A percentile compares a stretch with the other conserved stretches of the same genome.
Conservation (phyloP, 2,888 invertebrate genomes). For the Napeogenes sylphis region DNA sequence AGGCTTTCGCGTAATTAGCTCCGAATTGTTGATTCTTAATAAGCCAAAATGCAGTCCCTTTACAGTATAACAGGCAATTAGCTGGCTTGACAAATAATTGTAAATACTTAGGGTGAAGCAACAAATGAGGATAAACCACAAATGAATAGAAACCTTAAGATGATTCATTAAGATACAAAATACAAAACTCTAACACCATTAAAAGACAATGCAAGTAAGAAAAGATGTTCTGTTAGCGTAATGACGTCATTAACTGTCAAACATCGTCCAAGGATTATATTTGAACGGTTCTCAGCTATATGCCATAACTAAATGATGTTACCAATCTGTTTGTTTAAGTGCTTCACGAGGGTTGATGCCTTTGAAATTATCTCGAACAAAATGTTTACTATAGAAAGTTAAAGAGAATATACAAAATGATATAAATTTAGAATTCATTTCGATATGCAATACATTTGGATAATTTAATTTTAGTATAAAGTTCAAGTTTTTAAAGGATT, state of each 20-base stretch:
- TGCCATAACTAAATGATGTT: conserved; percentile 19
- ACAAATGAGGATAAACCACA: conserved; percentile 31
- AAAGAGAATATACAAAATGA: too few relatives aligned
- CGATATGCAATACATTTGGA: too few relatives aligned
- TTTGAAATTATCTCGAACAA: too few relatives aligned
- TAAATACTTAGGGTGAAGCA: conserved; percentile 48
- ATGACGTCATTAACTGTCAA: conserved; percentile 64
- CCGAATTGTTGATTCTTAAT: conserved; percentile 42
- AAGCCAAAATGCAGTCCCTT: conserved; percentile 52
- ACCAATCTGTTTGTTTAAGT: conserved; percentile 10
- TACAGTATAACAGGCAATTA: conserved; percentile 60
- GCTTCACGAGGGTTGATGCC: not conserved
- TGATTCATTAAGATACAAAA: conserved; percentile 15
- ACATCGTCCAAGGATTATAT: conserved; percentile 53
- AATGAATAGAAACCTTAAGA: conserved; percentile 29
- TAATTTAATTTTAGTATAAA: too few relatives aligned
- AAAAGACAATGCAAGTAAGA: conserved; percentile 54
- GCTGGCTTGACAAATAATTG: conserved; percentile 61
- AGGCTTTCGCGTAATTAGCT: conserved; percentile 30
- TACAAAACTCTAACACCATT: conserved; percentile 29
- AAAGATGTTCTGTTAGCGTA: conserved; percentile 59
- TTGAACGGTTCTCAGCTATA: conserved; percentile 35
- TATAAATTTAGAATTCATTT: too few relatives aligned
- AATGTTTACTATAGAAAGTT: too few relatives aligned
- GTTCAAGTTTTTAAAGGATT: too few relatives aligned